A percentile compares a stretch with the other conserved stretches of the same genome.
phyloP scores from a whole-genome alignment of 1,140 invertebrate species.

The Lepidurus arcticus region DNA sequence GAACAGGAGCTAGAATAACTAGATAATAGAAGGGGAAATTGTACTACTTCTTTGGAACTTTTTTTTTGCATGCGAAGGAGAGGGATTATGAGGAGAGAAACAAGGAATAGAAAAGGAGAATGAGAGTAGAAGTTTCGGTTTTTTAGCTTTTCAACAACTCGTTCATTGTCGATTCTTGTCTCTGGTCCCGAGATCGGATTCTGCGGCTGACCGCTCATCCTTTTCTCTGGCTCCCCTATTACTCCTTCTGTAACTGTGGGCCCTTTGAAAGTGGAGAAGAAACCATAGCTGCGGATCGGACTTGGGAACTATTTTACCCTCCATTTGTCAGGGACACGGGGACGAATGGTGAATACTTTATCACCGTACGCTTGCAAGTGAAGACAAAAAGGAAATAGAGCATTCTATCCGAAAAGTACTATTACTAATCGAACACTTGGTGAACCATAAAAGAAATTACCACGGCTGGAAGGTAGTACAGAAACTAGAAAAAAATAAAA shows the following conservation, averaged over 20 bases:
- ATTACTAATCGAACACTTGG: no score
- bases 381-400: not conserved
- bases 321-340: conserved; percentile 4
- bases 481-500: no score
- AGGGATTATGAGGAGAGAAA: not conserved
- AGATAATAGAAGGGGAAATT: conserved; percentile 12
- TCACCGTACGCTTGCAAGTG: not conserved
- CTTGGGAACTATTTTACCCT: not conserved
- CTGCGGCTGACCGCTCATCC: conserved; percentile 12
- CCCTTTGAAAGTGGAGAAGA: not conserved
- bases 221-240: not conserved
- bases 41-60: not conserved
- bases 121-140: not conserved
- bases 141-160: not conserved
- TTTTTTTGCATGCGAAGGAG: not conserved
- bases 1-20: conserved; percentile 8
- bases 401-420: no score
- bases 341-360: conserved; percentile 22
- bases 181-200: not conserved
- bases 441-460: no score
- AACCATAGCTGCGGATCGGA: not conserved
- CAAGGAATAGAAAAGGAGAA: not conserved
- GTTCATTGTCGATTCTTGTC: conserved; percentile 15
- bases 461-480: no score
- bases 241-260: not conserved